Evolutionary conservation across 23 tunicate genomes (phyloP).

Genomic region (Corella eumyota): DNA sequence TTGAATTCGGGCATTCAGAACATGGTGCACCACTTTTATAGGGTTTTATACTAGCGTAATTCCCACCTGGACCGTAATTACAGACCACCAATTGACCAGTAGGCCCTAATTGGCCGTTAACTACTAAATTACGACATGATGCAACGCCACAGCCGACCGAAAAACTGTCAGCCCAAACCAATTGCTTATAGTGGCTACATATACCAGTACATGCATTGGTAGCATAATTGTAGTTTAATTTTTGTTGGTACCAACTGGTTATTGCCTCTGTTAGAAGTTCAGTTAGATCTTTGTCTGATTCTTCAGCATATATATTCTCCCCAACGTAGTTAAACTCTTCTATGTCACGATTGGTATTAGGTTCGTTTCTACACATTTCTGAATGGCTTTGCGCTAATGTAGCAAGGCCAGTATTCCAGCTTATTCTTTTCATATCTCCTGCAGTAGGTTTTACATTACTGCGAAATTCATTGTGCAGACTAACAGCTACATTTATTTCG

Average conservation of each 20-base stretch:
- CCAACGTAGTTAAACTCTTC: background rate
- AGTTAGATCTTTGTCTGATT: background rate
- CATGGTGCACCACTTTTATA: slow-evolving; percentile 22
- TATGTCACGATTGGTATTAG: slow-evolving; percentile 6
- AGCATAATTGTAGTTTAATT: slow-evolving; percentile 8
- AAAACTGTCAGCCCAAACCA: slow-evolving; percentile 26
- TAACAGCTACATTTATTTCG: slow-evolving; percentile 12
- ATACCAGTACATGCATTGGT: slow-evolving; percentile 4
- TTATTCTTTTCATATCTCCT: slow-evolving; percentile 31
- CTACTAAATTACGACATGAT: slow-evolving; percentile 8
- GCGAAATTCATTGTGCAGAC: slow-evolving; percentile 28
- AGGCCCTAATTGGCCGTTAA: slow-evolving; percentile 3
- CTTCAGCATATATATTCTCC: slow-evolving; percentile 10
- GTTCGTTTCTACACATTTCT: slow-evolving; percentile 28
- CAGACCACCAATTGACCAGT: slow-evolving; percentile 24
- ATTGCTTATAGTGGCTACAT: slow-evolving; percentile 10
- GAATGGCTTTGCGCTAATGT: slow-evolving; percentile 23
- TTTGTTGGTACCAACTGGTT: slow-evolving; percentile 12
- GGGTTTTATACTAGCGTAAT: slow-evolving; percentile 8
- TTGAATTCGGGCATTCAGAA: slow-evolving; percentile 30
- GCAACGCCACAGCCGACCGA: slow-evolving; percentile 35
- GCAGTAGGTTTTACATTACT: slow-evolving; percentile 22
- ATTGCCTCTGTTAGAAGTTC: slow-evolving; percentile 5
- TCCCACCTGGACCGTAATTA: slow-evolving; percentile 36
- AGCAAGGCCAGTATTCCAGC: slow-evolving; percentile 28